Base-by-base conservation (phyloP, 2,888 invertebrate genomes). In the Drosophila mettleri region DNA sequence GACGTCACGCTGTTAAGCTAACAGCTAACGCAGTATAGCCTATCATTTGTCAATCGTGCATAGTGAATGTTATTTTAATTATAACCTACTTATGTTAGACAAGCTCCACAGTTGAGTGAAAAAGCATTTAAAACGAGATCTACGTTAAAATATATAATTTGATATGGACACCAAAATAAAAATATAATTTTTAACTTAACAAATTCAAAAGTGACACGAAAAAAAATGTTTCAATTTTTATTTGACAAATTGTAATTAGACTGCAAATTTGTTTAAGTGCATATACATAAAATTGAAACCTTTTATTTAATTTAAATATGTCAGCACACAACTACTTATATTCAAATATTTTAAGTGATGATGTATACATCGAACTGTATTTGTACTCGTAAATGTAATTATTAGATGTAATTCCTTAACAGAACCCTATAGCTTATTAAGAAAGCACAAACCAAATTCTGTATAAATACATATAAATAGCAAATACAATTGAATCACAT, bases 361-460 rank as follows among this genome's bases (percentile, higher is more conserved):
- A 46, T 57, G 61, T 72, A 63, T 69, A 77, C 73, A 80, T 73
- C 62, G 79, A 78, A 67, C 53, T 59, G 43, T 66, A 77, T 59
- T 58, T 63, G 41, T 61, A 75, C 57, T 64, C 54, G 27, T 63
- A 57, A 27, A 41, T 63, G 39, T 74, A 79, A 66, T 57, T 61
- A 61, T 6, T 38, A 31, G 45, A 41, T 22, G 55, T 59, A 41
- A 41, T 27, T 52, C 24, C 29, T 41, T 43, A 46, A 64, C 14
- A 16, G 12, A 65, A 33, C 43, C 57, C 52, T 43, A 52, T 49
- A 51, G 39, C 46, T n/a, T 14, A 36, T n/a, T 81, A 85, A 71
- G 59, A 64, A 81, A 85, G 82, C 86, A 81, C 75, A 85, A 74
- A 85, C 86, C 86, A 85, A 80, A 80, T 74, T 76, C 39, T 73